Evolutionary conservation across 2,888 invertebrate species (phyloP).

Genomic region (Bombylius major): DNA sequence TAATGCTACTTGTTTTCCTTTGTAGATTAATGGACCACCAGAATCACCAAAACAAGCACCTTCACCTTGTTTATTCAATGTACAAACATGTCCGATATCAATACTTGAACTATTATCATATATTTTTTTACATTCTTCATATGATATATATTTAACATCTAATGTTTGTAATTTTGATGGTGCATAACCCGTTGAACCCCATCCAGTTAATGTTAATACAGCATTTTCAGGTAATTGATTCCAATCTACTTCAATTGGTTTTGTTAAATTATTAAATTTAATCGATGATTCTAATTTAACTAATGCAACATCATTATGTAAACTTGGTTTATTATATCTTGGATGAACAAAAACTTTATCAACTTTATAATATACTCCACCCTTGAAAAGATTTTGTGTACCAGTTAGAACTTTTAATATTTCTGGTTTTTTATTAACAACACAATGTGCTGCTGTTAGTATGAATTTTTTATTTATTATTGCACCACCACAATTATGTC

Average conservation of each 20-base stretch:
- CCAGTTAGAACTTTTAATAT: slow-evolving; percentile 26
- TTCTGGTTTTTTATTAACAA: slow-evolving; percentile 20
- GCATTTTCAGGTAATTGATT: slow-evolving; percentile 40
- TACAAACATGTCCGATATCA: slow-evolving; percentile 46
- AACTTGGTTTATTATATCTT: slow-evolving; percentile 19
- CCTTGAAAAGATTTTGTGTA: slow-evolving; percentile 25
- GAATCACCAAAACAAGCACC: slow-evolving; percentile 37
- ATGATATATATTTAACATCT: slow-evolving; percentile 43
- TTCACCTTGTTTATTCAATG: slow-evolving; percentile 42
- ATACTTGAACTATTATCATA: slow-evolving; percentile 39
- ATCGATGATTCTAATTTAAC: slow-evolving; percentile 44
- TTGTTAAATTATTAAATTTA: slow-evolving; percentile 40
- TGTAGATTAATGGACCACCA: slow-evolving; percentile 27
- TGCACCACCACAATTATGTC: slow-evolving; percentile 31
- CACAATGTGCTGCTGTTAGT: slow-evolving; percentile 31
- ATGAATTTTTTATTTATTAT: slow-evolving; percentile 27
- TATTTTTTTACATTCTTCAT: slow-evolving; percentile 41
- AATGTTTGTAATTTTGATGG: slow-evolving; percentile 46
- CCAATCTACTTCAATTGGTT: slow-evolving; percentile 44
- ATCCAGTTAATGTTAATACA: slow-evolving; percentile 43
- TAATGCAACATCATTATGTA: slow-evolving; percentile 54
- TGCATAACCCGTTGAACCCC: slow-evolving; percentile 45
- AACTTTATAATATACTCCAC: slow-evolving; percentile 22
- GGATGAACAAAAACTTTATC: slow-evolving; percentile 22
- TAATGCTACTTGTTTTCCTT: slow-evolving; percentile 27